Percentiles rank a stretch among this genome's conserved stretches.
These are phyloP conservation scores for Triplophysa dalaica DNA, from an alignment of 2,113 vertebrate genomes.

Conservation along the genomic window DNA sequence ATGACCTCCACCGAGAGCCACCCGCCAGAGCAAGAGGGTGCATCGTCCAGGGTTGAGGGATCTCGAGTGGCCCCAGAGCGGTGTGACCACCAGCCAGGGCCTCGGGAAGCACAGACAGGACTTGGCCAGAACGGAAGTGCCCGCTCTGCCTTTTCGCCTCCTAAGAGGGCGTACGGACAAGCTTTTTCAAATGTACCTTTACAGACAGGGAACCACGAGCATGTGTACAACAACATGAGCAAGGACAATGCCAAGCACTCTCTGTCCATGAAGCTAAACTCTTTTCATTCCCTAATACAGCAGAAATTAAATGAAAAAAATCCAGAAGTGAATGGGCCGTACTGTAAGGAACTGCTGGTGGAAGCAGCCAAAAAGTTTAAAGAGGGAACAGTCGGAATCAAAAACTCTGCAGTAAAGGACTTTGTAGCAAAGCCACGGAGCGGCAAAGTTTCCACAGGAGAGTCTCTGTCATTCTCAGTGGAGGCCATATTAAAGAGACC, in stretches of 20 bases:
- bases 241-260: conserved; percentile 78
- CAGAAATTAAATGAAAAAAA: conserved; percentile 80
- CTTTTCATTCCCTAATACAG: conserved; percentile 85
- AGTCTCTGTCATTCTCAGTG: conserved; percentile 92
- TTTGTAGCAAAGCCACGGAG: conserved; percentile 79
- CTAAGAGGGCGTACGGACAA: conserved; percentile 80
- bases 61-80: conserved; percentile 69
- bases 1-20: conserved; percentile 72
- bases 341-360: conserved; percentile 84
- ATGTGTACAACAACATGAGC: conserved; percentile 76
- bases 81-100: conserved; percentile 65
- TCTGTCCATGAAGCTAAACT: conserved; percentile 80
- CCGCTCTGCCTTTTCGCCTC: conserved; percentile 91
- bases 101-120: conserved; percentile 66
- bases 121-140: conserved; percentile 74
- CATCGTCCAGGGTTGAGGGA: conserved; percentile 77
- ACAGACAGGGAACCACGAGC: conserved; percentile 67
- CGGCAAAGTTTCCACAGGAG: conserved; percentile 79
- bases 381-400: conserved; percentile 75
- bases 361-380: conserved; percentile 84
- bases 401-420: conserved; percentile 78
- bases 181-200: conserved; percentile 71
- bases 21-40: conserved; percentile 69
- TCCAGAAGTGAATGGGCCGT: conserved; percentile 75
- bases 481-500: conserved; percentile 94